Evolutionary conservation across 1,140 invertebrate genomes (phyloP).

Genomic region (Helicoverpa zea): DNA sequence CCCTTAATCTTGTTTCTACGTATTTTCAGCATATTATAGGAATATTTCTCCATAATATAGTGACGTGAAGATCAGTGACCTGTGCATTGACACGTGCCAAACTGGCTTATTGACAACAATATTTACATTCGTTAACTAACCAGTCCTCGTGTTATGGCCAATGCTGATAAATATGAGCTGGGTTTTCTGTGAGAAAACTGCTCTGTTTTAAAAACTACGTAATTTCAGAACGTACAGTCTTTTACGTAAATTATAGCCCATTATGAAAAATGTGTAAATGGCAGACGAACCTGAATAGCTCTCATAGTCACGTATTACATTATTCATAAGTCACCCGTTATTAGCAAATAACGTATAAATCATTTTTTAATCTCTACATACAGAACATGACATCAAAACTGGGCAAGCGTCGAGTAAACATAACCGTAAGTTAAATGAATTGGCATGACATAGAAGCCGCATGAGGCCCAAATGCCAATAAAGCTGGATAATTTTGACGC

Average conservation of each 20-base stretch:
- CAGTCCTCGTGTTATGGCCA: background rate
- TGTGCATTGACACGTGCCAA: background rate
- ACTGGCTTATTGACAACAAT: constrained; percentile 3
- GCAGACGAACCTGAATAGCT: too few relatives aligned
- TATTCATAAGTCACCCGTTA: background rate
- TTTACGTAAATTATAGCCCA: too few relatives aligned
- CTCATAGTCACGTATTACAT: too few relatives aligned
- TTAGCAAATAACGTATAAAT: background rate
- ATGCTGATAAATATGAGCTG: background rate
- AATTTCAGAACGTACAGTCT: background rate
- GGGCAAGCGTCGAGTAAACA: background rate
- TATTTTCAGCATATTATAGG: background rate
- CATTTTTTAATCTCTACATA: background rate
- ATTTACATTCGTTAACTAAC: constrained; percentile 25
- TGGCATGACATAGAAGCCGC: constrained; percentile 3
- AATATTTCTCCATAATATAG: background rate
- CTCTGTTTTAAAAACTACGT: background rate
- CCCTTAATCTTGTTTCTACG: background rate
- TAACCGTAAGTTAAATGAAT: constrained; percentile 20
- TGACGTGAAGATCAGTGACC: background rate
- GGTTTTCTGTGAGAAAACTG: background rate
- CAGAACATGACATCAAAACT: background rate
- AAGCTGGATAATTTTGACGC: constrained; percentile 17
- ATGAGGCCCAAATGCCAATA: background rate
- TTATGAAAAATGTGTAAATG: too few relatives aligned